Base-by-base conservation (phyloP, 2,113 vertebrate species). In the Oplegnathus fasciatus region DNA sequence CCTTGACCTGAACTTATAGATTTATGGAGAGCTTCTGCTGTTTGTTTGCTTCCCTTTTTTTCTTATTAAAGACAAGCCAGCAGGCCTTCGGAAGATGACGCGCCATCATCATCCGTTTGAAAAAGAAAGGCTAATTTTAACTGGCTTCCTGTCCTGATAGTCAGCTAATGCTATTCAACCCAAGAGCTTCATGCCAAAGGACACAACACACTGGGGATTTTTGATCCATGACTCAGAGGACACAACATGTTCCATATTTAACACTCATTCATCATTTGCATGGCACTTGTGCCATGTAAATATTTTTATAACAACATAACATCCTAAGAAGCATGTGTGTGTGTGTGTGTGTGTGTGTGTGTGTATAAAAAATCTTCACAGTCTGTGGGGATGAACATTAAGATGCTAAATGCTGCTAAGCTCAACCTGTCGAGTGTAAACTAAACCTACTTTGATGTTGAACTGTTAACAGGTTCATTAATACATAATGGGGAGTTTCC, bases 1-100 rank as follows among this genome's bases (percentile, higher is more conserved):
- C 83, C 92, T 93, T 92, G 89, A 91, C 91, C 91, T 86, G 76
- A 88, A 91, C 84, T 80, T 89, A 89, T 70, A 57, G 86, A 90
- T 90, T 89, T 50, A 88, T 60, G 24, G 57, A 75, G 69, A 46
- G 24, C 74, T 70, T 61, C 58, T 55, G 44, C 34, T 42, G 52
- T 74, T 62, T 72, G 28, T 80, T 86, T 75, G 44, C 70, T 57
- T 65, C 37, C 9, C 24, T 34, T 46, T 58, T 57, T 20, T 57
- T 75, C 64, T 65, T 54, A 65, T 76, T 50, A 58, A 78, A 87
- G 62, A 46, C 11, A 28, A 87, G 73, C 78, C 54, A 76, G 52
- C 61, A 60, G 80, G 69, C 71, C 72, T 30, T 85, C 90, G 75
- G 80, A 80, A 69, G 28, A 71, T 54, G 72, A 83, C 44, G 68